Evolutionary conservation across 2,113 vertebrate genomes (phyloP).

Genomic region (Perca flavescens): DNA sequence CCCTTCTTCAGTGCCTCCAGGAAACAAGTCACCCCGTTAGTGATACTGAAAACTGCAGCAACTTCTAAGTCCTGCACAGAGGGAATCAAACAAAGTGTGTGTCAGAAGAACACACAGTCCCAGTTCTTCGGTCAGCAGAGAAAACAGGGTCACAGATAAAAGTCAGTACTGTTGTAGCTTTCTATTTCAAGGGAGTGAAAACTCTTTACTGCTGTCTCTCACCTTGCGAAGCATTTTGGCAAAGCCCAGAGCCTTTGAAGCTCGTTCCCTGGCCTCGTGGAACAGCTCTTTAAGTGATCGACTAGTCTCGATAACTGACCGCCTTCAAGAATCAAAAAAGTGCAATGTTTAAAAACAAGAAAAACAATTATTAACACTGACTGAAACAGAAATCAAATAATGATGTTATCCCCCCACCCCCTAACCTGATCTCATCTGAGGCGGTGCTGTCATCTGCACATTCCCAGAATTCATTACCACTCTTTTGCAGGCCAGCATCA

Average conservation of each 20-base stretch:
- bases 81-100: slow-evolving; percentile 23
- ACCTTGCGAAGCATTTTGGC: slow-evolving; percentile 99
- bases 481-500: slow-evolving; percentile 91
- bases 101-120: slow-evolving; percentile 59
- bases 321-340: slow-evolving; percentile 79
- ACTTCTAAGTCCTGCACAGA: slow-evolving; percentile 93
- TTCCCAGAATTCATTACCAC: slow-evolving; percentile 93
- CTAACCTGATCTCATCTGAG: slow-evolving; percentile 95
- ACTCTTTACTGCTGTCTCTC: slow-evolving; percentile 42
- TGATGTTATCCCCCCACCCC: background rate
- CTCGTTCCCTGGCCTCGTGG: slow-evolving; percentile 96
- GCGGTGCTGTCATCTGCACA: slow-evolving; percentile 92
- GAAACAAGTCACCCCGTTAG: slow-evolving; percentile 89
- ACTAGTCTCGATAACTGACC: slow-evolving; percentile 96
- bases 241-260: slow-evolving; percentile 97
- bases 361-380: background rate
- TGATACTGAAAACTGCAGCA: slow-evolving; percentile 93
- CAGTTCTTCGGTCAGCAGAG: slow-evolving; percentile 20
- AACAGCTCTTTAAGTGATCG: slow-evolving; percentile 97
- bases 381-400: slow-evolving; percentile 1
- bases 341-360: background rate
- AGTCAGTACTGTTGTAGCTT: slow-evolving; percentile 16
- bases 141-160: slow-evolving; percentile 39
- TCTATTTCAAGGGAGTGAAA: slow-evolving; percentile 20
- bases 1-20: slow-evolving; percentile 89